Evolutionary conservation across 2,888 invertebrate species (phyloP), one percentile per base, ranked within the genome.

Genomic region (Athripsodes cinereus): DNA sequence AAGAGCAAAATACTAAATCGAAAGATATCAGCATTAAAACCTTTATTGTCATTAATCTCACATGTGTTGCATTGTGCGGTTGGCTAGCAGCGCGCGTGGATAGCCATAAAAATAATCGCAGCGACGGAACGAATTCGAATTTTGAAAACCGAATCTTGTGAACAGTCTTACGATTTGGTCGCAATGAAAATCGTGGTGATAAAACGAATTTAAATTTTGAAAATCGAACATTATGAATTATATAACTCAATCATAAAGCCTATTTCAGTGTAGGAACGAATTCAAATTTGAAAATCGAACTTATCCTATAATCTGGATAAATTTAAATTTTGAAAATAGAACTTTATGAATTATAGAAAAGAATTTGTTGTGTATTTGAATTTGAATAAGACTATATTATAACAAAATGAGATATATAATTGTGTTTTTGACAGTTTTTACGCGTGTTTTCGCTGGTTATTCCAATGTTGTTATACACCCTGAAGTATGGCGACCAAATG

Each of bases 401-500:
- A 16, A 40, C 40, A 40, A 40, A 40, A 40, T 40, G 40, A 13
- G 13, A 16, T 8, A 40, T n/a, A 8, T 40, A 8, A 5, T 40
- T n/a, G 16, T 40, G 2, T 16, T 40, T 40, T 13, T 40, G 40
- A 8, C n/a, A 13, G 40, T 40, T 13, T 40, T 40, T 40, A 40
- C 40, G 16, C 13, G 40, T 13, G 40, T 40, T 40, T 40, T 40
- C 13, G 40, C 40, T 2, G 40, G 40, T 40, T 40, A 40, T 16
- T 40, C 40, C 40, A 16, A 40, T 40, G 16, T 40, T 40, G 3
- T 40, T 8, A 13, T 44, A 2, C 44, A 57, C n/a, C 18, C 19
- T 3, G 54, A 52, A 2, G 53, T 48, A 13, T 60, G 60, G 60
- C 51, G 26, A n/a, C 50, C 62, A 54, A 22, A 60, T 63, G 53